Evolutionary conservation across 1,140 invertebrate species (phyloP).

Genomic region (Acromyrmex heyeri): DNA sequence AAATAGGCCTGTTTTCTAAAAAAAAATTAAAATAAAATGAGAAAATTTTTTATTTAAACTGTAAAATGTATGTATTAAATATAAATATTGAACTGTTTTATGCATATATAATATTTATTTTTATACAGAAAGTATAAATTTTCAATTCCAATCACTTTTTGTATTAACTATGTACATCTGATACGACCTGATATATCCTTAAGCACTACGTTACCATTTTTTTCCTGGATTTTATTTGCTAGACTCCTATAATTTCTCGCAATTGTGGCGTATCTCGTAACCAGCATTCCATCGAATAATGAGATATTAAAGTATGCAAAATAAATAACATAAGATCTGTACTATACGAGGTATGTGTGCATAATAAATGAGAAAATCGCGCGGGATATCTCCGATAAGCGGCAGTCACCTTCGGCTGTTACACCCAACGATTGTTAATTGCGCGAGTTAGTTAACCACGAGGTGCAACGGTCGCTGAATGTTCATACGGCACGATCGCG

Average conservation of each 20-base stretch:
- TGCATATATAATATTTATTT: no score
- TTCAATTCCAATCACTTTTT: no score
- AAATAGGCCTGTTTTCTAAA: no score
- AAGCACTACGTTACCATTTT: background rate
- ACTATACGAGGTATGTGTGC: background rate
- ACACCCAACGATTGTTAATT: constrained; percentile 3
- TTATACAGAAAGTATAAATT: no score
- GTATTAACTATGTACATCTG: no score
- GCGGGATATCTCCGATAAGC: background rate
- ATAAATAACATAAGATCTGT: background rate
- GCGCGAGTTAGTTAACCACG: background rate
- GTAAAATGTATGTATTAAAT: no score
- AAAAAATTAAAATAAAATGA: no score
- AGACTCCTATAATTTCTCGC: background rate
- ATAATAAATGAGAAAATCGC: background rate
- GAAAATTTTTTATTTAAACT: no score
- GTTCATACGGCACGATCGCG: background rate
- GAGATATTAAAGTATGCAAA: background rate
- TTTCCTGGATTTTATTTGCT: background rate
- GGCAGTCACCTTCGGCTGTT: background rate
- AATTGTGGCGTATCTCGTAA: background rate
- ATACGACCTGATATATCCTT: no score
- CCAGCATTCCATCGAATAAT: background rate
- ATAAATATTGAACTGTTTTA: no score
- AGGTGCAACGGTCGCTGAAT: background rate